Evolutionary conservation across 1,140 invertebrate species (phyloP), one percentile per base, ranked within the genome.

Genomic region (Dermatophagoides farinae): DNA sequence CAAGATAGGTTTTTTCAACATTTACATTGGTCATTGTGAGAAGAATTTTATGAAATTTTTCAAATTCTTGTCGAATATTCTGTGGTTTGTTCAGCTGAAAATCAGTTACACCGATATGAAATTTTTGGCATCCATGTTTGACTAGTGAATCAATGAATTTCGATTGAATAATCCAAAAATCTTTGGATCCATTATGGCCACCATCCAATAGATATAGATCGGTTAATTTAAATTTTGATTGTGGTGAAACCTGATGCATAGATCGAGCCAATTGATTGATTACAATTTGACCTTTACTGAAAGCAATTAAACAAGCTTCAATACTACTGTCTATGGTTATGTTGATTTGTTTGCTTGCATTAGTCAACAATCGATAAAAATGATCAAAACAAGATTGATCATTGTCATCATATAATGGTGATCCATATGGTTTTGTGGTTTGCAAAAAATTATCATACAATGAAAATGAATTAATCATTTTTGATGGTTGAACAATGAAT

Each of bases 261-360:
- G 90, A 86, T 68, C 86, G 82, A 39, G 90, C 75, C 64, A 90
- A 75, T 74, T 90, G 87, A 76, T 90, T 91, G 59, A 91, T 76
- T 57, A 90, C 86, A 47, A 88, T 84, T 73, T 86, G 89, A 44
- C 88, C 88, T 77, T 91, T 91, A 71, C 86, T 90, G 70, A 91
- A 91, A 1, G 85, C 88, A 64, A 89, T 77, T 59, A 88, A 69
- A 31, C 31, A 31, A 31, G 8, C 31, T 31, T 31, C 31, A 4
- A 31, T 31, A 8, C 2, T 31, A 31, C n/a, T n/a, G n/a, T 31
- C 31, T 2, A 31, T 8, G 31, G 2, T 31, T 31, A 31, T 4
- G 2, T 31, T 31, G 31, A 31, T 31, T 31, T 31, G 31, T 8
- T 31, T 31, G 2, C 2, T 8, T 2, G 8, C 31, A 31, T 31